Base-by-base conservation (phyloP, 2,797 vertebrate species). In the Rallus crepitans region DNA sequence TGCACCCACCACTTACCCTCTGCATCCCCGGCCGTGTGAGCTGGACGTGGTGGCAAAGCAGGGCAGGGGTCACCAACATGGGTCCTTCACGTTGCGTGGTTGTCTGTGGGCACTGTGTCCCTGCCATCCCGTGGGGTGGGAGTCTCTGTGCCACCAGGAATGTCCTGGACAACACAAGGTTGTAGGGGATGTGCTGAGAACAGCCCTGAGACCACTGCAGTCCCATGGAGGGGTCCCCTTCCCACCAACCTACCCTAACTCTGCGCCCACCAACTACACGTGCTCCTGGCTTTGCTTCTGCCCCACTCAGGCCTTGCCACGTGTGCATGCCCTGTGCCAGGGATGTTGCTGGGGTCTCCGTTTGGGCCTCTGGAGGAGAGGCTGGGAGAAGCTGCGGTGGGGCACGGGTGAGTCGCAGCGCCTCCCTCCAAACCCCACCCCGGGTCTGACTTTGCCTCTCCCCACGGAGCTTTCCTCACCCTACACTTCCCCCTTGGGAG, bases 61-160 rank as follows among this genome's bases (percentile, higher is more conserved):
- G 59, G 20, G 39, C 39, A 24, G 42, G 42, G 65, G 25, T 8
- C 24, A 40, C 33, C 9, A 2, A 25, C 52, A 15, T 2, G 2
- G 15, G 31, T n/a, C 9, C 35, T 48, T 12, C 5, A 1, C 0
- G 6, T 7, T 21, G 24, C 1, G 8, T 0, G 3, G 12, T 33
- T 60, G 78, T 73, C 64, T 59, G 42, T 48, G 40, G 59, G 45
- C 1, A 2, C 30, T 2, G 2, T 25, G 42, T 27, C 20, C 37
- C 55, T 68, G 66, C 42, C 65, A 19, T 50, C 19, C 72, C 15
- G 27, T 1, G 3, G 17, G 18, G 45, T 56, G 63, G 53, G 55
- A 23, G 33, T 19, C 15, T 25, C 15, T 10, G 79, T 66, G 69
- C 20, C 25, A 21, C n/a, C 1, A 1, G 31, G 37, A 47, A 57